Base-by-base conservation (phyloP, 2,888 invertebrate species). In the Mesoligia furuncula region DNA sequence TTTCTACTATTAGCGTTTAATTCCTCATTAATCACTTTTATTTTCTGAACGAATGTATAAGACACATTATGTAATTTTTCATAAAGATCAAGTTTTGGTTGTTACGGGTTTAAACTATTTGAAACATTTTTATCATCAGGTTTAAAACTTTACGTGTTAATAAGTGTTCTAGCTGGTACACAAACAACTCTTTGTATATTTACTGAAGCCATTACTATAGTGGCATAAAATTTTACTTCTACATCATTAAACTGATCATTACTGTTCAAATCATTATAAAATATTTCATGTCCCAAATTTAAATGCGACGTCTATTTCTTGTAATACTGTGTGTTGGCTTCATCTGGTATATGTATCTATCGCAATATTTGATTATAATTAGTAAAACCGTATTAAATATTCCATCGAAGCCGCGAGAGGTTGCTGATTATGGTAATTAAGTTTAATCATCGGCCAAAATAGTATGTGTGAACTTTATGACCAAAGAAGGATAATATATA, bases 1-100 rank as follows among this genome's bases (percentile, higher is more conserved):
- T 85, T 86, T 85, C 80, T 77, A 85, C 66, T 79, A 80, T 76
- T 83, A 83, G 75, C 75, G 61, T 75, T 79, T 83, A 75, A 80
- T 79, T 79, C 71, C 67, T 70, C 67, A 57, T 62, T 83, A 75
- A 85, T 59, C 75, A 83, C 77, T 83, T 86, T 78, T 82, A 75
- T 80, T 85, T 84, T 84, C 68, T 62, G 67, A 77, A 24, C 27
- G n/a, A 64, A 42, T 45, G 57, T 65, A 54, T n/a, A 48, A 51
- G 62, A 68, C 54, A 20, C 11, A 61, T 85, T 78, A 68, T 81
- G 65, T 75, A 65, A 81, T 85, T 54, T 27, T 62, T 75, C 73
- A 62, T 77, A 71, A 64, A 27, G 13, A 73, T 72, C 66, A 67
- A 31, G 67, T 79, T 79, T 81, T 67, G 15, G 13, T 73, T 72